These are phyloP conservation scores for Lottia scabra DNA, from an alignment of 2,888 invertebrate species.

Conservation along the genomic window DNA sequence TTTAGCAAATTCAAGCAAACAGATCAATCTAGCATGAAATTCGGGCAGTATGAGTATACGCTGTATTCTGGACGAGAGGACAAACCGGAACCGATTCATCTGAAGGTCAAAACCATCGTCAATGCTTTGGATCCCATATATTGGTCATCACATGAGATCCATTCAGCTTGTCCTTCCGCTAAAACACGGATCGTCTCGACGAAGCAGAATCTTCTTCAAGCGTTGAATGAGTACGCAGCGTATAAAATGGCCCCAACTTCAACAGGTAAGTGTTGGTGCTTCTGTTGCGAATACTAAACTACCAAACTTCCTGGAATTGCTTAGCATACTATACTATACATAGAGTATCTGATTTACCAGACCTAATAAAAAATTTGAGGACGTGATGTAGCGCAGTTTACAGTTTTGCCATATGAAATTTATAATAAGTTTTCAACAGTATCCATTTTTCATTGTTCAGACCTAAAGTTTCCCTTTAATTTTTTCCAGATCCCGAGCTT, in stretches of 20 bases:
- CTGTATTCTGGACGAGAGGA: constrained; percentile 21
- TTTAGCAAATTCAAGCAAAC: constrained; percentile 20
- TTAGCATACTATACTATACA: too few relatives aligned
- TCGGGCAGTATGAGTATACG: constrained; percentile 21
- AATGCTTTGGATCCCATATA: constrained; percentile 14
- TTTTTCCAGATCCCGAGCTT: constrained; percentile 22
- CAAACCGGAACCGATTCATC: constrained; percentile 28
- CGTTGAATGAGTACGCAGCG: constrained; percentile 13
- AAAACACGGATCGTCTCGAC: not conserved
- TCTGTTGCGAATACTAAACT: not conserved
- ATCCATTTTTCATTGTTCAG: too few relatives aligned
- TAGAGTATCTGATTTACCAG: too few relatives aligned
- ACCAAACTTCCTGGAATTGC: too few relatives aligned
- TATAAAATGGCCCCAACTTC: constrained; percentile 18
- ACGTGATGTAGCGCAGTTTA: too few relatives aligned
- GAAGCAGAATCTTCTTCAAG: constrained; percentile 8
- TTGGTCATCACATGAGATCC: constrained; percentile 5
- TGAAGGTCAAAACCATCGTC: not conserved
- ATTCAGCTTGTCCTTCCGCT: not conserved
- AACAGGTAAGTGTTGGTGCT: constrained; percentile 3
- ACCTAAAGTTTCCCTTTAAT: too few relatives aligned
- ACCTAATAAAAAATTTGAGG: too few relatives aligned
- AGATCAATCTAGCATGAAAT: constrained; percentile 15
- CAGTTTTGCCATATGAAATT: too few relatives aligned
- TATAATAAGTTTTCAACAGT: not conserved